phyloP scores from a whole-genome alignment of 2,888 invertebrate species.

The Hedya salicella region DNA sequence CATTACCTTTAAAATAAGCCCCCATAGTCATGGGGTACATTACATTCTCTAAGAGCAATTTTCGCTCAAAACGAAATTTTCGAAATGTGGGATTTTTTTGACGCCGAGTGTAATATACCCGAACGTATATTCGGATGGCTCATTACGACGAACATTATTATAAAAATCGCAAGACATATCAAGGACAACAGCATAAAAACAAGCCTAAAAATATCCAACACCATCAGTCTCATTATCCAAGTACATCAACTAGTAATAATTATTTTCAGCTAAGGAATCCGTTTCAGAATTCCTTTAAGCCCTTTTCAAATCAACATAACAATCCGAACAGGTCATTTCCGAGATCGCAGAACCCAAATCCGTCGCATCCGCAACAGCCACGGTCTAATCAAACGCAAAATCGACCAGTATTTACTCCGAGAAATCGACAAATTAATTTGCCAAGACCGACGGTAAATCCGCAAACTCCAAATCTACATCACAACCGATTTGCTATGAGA shows the following conservation, averaged over 20 bases:
- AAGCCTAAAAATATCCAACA: neutral
- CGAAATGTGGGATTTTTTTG: neutral
- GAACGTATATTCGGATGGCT: no score
- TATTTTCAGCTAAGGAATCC: no score
- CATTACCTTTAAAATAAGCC: no score
- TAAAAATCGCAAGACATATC: neutral
- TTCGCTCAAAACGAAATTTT: no score
- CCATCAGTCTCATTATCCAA: neutral
- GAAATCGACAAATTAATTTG: neutral
- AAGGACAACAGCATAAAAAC: neutral
- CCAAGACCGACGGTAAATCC: neutral
- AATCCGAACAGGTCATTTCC: neutral
- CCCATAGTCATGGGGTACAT: no score
- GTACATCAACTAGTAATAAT: neutral
- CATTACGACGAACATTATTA: constrained; percentile 12
- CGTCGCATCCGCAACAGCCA: no score
- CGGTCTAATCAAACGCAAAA: neutral
- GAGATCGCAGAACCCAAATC: no score
- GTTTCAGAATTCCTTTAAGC: neutral
- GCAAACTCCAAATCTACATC: neutral
- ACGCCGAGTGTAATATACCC: neutral
- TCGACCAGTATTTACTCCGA: constrained; percentile 1
- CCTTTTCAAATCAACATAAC: neutral
- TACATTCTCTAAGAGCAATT: no score
- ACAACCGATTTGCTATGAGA: neutral